Percentiles rank a stretch among this genome's conserved stretches.
These are phyloP conservation scores for Eulithis testata DNA, from an alignment of 2,888 invertebrate genomes.

Conservation along the genomic window DNA sequence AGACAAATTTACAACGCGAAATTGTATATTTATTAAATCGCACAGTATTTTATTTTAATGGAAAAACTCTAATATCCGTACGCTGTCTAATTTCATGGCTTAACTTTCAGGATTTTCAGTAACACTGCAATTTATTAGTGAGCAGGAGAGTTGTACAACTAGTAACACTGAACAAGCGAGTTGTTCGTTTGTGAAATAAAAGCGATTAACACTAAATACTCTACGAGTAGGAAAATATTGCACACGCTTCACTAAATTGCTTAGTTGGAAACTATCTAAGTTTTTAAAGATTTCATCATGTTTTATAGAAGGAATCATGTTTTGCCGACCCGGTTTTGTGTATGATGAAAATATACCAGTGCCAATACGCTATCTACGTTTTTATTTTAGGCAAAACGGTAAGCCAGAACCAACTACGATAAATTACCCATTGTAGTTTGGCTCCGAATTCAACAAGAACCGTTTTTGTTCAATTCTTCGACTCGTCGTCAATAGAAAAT, in stretches of 20 bases:
- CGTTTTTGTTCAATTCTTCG: conserved; percentile 83
- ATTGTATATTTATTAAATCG: conserved; percentile 12
- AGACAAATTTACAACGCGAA: conserved; percentile 43
- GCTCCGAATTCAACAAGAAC: conserved; percentile 75
- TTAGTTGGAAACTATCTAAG: not conserved
- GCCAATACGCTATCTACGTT: conserved; percentile 49
- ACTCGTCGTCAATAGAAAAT: conserved; percentile 81
- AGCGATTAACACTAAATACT: conserved; percentile 1
- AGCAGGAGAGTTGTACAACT: not conserved
- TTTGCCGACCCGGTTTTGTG: too few species aligned
- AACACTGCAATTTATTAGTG: conserved; percentile 3
- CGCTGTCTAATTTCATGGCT: not conserved
- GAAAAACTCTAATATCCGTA: not conserved
- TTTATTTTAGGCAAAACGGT: conserved; percentile 65
- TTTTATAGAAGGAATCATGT: too few species aligned
- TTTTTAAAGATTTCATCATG: too few species aligned
- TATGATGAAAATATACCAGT: too few species aligned
- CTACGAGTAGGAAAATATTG: not conserved
- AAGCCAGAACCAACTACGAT: conserved; percentile 72
- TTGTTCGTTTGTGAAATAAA: conserved; percentile 1
- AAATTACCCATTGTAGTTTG: conserved; percentile 79
- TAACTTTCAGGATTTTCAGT: not conserved
- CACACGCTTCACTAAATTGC: not conserved
- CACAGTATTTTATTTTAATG: not conserved
- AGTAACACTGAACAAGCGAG: not conserved